Conservation (phyloP, 30 jellyfish, hydroid and myxozoan genomes). For the Clytia hemisphaerica region DNA sequence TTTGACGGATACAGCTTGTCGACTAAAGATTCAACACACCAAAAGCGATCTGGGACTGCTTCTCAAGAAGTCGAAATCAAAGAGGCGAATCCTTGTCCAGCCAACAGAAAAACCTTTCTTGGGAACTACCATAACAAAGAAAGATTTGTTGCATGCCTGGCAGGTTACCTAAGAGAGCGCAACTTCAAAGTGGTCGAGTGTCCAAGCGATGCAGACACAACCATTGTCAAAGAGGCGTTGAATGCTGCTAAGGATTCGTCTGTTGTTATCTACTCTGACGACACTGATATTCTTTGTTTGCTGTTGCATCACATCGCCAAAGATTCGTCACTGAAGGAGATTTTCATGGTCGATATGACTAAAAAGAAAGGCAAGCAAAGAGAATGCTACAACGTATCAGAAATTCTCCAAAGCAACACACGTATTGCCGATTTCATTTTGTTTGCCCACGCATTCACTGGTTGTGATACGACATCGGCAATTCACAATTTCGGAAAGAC, state of each 20-base stretch:
- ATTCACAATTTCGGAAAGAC: slow-evolving; percentile 16
- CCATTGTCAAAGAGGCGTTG: slow-evolving; percentile 13
- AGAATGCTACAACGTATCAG: slow-evolving; percentile 14
- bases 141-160: slow-evolving; percentile 4
- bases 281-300: slow-evolving; percentile 11
- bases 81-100: no score
- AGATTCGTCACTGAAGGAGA: neutral
- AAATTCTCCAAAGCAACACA: neutral
- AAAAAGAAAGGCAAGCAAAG: slow-evolving; percentile 10
- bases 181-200: slow-evolving; percentile 23
- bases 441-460: slow-evolving; percentile 19
- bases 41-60: no score
- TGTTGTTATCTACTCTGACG: slow-evolving; percentile 12
- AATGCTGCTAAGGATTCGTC: neutral
- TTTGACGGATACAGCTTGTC: slow-evolving; percentile 1
- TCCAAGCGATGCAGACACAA: slow-evolving; percentile 38
- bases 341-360: slow-evolving; percentile 28
- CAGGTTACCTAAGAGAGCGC: neutral
- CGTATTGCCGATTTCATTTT: neutral
- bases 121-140: no score
- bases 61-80: no score
- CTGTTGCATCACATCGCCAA: slow-evolving; percentile 22
- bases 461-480: slow-evolving; percentile 22
- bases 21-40: slow-evolving; percentile 4
- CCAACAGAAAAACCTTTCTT: no score